A percentile compares a stretch with the other conserved stretches of the same genome.
Evolutionary conservation across 2,888 invertebrate genomes (phyloP).

Genomic region (Trypoxylon attenuatum): DNA sequence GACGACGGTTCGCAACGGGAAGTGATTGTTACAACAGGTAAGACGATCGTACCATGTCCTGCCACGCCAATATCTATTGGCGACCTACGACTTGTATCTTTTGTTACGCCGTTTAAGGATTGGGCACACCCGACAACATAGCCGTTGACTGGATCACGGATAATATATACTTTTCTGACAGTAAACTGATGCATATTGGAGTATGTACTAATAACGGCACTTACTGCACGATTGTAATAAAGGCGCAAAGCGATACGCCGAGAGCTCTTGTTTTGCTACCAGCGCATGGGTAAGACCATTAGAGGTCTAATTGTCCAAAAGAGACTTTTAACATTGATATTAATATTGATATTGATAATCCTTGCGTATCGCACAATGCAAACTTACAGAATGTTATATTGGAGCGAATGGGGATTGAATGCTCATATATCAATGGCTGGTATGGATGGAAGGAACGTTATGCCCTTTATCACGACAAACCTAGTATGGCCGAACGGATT

Average conservation of each 20-base stretch:
- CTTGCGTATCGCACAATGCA: no score
- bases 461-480: slow-evolving; percentile 79
- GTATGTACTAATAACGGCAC: slow-evolving; percentile 83
- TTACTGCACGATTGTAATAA: slow-evolving; percentile 80
- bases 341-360: no score
- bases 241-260: slow-evolving; percentile 80
- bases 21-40: slow-evolving; percentile 75
- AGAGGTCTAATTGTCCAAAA: neutral
- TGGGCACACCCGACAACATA: slow-evolving; percentile 84
- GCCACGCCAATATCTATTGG: no score
- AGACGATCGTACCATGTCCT: no score
- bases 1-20: slow-evolving; percentile 80
- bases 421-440: slow-evolving; percentile 85
- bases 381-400: slow-evolving; percentile 88
- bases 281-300: slow-evolving; percentile 77
- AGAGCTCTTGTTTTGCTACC: slow-evolving; percentile 84
- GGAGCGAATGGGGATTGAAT: slow-evolving; percentile 90
- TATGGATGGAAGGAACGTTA: slow-evolving; percentile 88
- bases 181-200: slow-evolving; percentile 81
- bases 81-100: no score
- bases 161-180: slow-evolving; percentile 89
- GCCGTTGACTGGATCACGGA: slow-evolving; percentile 86
- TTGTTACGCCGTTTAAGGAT: slow-evolving; percentile 73
- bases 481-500: slow-evolving; percentile 90
- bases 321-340: no score